Evolutionary conservation across 2,113 vertebrate genomes (phyloP), one percentile per base, ranked within the genome.

Genomic region (Phycodurus eques): DNA sequence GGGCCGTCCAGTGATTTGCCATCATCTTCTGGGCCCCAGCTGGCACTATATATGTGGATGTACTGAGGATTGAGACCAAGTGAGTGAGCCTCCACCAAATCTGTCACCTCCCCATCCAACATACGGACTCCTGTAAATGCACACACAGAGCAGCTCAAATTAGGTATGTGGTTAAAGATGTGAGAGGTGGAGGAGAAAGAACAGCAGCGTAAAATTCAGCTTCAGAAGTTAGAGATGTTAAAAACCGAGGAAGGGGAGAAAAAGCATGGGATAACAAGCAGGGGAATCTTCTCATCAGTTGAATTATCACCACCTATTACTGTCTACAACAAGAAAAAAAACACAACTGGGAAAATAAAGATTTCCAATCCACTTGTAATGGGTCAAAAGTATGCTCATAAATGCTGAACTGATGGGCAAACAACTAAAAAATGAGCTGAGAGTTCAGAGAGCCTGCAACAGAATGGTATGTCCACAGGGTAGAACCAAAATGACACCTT

Each of bases 81-180:
- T 4, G 98, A 98, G 80, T 94, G 95, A 8, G 98, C 97, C 84
- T 99, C 98, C 76, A 99, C 97, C 0, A 96, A 93, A 15, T 99
- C 98, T 0, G 97, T 99, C 89, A 99, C 98, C 84, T 99, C 97
- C 22, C 98, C 97, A 8, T 99, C 98, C 91, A 99, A 87, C 98
- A 99, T 99, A 62, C 98, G 96, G 80, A 99, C 98, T 59, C 98
- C 98, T 99, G 87, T 17, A 78, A 78, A 69, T 13, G 15, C 53
- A 71, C 39, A 70, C 1, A 42, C 22, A 57, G 35, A 2, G 17
- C n/a, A 44, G n/a, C 1, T 59, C 42, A 56, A 35, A 77, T 76
- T n/a, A 27, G 57, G 42, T 62, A 31, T 71, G 44, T 4, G 10
- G 64, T 70, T 17, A n/a, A 27, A 74, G 56, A 70, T 7, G 15